phyloP scores from a whole-genome alignment of 2,113 vertebrate species.

The Merops nubicus region DNA sequence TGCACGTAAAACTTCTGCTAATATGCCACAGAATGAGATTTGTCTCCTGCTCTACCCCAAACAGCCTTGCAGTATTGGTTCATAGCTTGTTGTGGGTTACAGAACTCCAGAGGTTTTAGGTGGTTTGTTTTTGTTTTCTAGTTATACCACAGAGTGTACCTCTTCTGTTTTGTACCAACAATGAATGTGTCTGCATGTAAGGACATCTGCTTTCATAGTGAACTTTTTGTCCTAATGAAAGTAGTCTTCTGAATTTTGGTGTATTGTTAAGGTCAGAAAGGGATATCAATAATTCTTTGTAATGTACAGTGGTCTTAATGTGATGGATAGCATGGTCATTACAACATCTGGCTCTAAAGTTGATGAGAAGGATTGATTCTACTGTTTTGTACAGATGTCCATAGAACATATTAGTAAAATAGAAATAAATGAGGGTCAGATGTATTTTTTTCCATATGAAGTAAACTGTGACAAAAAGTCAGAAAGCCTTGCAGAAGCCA shows the following conservation, averaged over 20 bases:
- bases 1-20: neutral
- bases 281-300: neutral
- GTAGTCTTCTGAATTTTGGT: neutral
- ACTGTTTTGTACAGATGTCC: neutral
- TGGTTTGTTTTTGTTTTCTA: neutral
- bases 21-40: neutral
- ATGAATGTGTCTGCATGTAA: neutral
- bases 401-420: neutral
- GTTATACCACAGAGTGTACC: neutral
- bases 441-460: neutral
- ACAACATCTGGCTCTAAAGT: neutral
- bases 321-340: neutral
- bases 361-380: neutral
- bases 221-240: neutral
- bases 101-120: neutral
- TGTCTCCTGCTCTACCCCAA: neutral
- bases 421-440: conserved; percentile 7
- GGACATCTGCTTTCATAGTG: neutral
- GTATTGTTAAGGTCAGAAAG: neutral
- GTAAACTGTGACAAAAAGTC: neutral
- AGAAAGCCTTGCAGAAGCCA: neutral
- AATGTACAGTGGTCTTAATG: neutral
- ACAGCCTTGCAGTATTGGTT: neutral
- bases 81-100: neutral
- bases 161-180: neutral